Percentiles rank a stretch among this genome's conserved stretches.
These are phyloP conservation scores for Lysandra coridon DNA, from an alignment of 2,888 invertebrate species.

Conservation along the genomic window DNA sequence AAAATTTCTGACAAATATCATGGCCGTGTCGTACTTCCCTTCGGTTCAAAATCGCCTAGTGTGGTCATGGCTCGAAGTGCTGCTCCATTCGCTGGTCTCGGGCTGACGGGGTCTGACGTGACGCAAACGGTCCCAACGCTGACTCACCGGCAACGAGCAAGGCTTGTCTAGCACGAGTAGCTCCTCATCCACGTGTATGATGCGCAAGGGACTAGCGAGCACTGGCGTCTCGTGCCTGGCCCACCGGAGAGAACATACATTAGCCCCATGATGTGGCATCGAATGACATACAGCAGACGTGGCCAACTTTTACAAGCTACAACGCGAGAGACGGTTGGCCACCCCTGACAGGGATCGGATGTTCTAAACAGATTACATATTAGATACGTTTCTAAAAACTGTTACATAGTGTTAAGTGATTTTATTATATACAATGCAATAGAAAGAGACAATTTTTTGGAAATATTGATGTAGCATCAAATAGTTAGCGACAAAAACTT, in stretches of 20 bases:
- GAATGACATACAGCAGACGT: conserved; percentile 32
- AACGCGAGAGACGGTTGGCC: neutral
- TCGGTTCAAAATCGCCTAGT: neutral
- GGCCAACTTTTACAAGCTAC: conserved; percentile 26
- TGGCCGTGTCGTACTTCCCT: neutral
- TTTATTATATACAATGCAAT: conserved; percentile 28
- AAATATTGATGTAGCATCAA: conserved; percentile 7
- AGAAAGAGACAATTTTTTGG: conserved; percentile 31
- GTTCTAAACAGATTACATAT: conserved; percentile 34
- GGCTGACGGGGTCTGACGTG: conserved; percentile 55
- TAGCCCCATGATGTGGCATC: conserved; percentile 43
- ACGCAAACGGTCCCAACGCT: conserved; percentile 54
- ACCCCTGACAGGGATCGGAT: conserved; percentile 31
- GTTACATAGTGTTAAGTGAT: conserved; percentile 25
- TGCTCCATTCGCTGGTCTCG: neutral
- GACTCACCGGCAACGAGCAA: conserved; percentile 91
- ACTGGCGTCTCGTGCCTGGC: conserved; percentile 94
- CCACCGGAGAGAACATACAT: conserved; percentile 55
- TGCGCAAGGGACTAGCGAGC: conserved; percentile 88
- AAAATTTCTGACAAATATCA: neutral
- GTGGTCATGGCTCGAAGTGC: neutral
- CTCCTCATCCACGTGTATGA: conserved; percentile 91
- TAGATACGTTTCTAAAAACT: conserved; percentile 29
- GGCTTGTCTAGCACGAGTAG: conserved; percentile 94
- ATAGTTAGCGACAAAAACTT: conserved; percentile 14